phyloP scores from a whole-genome alignment of 2,888 invertebrate genomes.

The Machimus rusticus region DNA sequence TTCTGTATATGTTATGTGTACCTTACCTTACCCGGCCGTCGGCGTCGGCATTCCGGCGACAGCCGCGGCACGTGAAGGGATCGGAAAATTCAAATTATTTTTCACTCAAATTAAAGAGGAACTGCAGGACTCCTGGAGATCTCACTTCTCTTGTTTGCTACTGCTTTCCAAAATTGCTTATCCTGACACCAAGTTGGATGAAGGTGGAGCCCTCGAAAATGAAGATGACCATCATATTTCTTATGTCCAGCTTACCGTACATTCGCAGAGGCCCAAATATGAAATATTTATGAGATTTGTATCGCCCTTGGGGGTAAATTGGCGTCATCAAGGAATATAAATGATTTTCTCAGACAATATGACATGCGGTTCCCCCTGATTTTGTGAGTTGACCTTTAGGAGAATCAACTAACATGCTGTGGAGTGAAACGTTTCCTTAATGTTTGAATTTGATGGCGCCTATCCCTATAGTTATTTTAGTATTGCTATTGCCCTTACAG shows the following conservation, averaged over 20 bases:
- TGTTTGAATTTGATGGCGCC: background rate
- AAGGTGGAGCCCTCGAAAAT: slow-evolving; percentile 30
- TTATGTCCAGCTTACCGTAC: background rate
- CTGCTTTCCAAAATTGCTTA: background rate
- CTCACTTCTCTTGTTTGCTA: background rate
- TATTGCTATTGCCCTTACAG: background rate
- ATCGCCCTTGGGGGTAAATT: slow-evolving; percentile 46
- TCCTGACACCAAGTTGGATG: background rate
- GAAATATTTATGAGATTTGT: slow-evolving; percentile 49
- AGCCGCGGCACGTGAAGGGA: background rate
- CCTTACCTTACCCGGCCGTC: background rate
- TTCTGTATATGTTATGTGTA: background rate
- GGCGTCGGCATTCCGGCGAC: background rate
- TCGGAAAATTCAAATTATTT: slow-evolving; percentile 9
- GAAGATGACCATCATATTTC: slow-evolving; percentile 43
- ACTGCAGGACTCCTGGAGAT: background rate
- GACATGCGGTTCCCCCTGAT: background rate
- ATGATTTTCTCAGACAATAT: slow-evolving; percentile 17
- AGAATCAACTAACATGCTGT: background rate
- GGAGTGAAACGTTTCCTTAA: background rate
- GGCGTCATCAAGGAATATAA: slow-evolving; percentile 46
- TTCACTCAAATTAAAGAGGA: slow-evolving; percentile 4
- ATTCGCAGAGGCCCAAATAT: background rate
- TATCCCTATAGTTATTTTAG: slow-evolving; percentile 6
- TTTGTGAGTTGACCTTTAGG: slow-evolving; percentile 8